These are phyloP conservation scores for Ahaetulla prasina DNA, from an alignment of 2,113 vertebrate genomes.

Conservation along the genomic window DNA sequence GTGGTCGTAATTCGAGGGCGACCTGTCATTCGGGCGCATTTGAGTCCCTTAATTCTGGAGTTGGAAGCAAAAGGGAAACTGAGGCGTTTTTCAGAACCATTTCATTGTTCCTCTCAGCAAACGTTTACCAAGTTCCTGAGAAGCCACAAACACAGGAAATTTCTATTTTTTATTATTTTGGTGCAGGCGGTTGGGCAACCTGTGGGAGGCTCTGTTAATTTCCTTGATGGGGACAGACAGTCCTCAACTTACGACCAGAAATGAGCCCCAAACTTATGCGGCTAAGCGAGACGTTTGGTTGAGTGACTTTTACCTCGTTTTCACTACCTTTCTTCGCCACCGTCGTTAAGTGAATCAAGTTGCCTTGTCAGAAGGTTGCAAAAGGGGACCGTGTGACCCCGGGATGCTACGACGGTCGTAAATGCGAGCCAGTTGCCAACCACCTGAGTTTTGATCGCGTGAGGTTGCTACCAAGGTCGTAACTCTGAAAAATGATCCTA, in stretches of 20 bases:
- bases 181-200: background rate
- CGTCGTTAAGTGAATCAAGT: no score
- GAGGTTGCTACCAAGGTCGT: rapidly evolving
- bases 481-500: no score
- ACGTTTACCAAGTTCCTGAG: background rate
- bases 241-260: no score
- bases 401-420: no score
- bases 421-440: no score
- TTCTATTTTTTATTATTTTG: background rate
- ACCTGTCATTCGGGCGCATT: background rate
- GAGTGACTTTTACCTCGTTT: no score
- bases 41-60: background rate
- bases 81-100: background rate
- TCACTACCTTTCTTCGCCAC: no score
- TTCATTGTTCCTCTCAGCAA: background rate
- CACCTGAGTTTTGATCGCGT: no score
- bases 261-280: no score
- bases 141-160: background rate
- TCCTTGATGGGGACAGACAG: background rate
- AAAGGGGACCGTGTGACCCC: no score
- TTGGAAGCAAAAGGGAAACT: background rate
- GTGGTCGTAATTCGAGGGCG: background rate
- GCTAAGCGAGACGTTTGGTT: no score
- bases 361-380: no score
- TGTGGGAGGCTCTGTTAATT: background rate